A percentile compares a stretch with the other conserved stretches of the same genome.
These are phyloP conservation scores for human DNA, from an alignment of 2,113 vertebrate genomes.

Conservation along the genomic window GRCh38 chr1:18750001-18750500, in stretches of 20 bases:
- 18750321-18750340: neutral
- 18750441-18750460: neutral
- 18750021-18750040: neutral
- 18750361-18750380: neutral
- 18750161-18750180: neutral
- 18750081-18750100: neutral
- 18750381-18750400: neutral
- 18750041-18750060: too few relatives aligned
- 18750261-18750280: accelerated
- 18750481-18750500: neutral
- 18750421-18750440: neutral
- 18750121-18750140: accelerated
- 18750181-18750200: neutral
- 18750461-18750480: neutral
- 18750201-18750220: neutral
- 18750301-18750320: neutral
- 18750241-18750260: accelerated
- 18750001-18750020: accelerated
- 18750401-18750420: neutral
- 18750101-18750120: neutral
- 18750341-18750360: neutral
- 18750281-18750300: neutral
- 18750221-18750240: neutral
- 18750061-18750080: neutral
- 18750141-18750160: too few relatives aligned